Conservation (phyloP, 2,797 vertebrate genomes). For the Sarcophilus harrisii region DNA sequence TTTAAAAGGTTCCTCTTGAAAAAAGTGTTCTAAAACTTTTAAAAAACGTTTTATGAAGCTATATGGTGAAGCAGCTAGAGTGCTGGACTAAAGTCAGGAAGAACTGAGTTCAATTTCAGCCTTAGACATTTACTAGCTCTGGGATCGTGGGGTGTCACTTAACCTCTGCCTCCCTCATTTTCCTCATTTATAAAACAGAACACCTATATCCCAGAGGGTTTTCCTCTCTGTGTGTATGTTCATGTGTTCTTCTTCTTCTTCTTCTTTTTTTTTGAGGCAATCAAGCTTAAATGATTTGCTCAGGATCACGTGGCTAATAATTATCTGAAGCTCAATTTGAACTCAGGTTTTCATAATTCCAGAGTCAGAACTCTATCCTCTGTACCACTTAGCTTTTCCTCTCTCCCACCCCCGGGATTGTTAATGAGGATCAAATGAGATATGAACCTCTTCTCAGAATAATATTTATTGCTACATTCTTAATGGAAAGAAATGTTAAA, state of each 20-base stretch:
- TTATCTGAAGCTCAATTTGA: not conserved
- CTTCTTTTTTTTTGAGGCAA: not conserved
- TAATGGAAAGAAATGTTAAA: not conserved
- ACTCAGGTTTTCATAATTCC: not conserved
- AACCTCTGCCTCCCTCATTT: not conserved
- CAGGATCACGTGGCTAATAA: not conserved
- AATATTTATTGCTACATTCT: not conserved
- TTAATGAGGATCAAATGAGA: not conserved
- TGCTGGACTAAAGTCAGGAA: not conserved
- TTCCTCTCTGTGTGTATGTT: too few relatives aligned
- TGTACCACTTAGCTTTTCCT: not conserved
- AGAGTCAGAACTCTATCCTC: not conserved
- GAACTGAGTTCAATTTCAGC: not conserved
- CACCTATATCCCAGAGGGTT: too few relatives aligned
- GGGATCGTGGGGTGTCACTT: not conserved
- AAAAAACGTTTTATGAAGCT: not conserved
- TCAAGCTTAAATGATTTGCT: not conserved
- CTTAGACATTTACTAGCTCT: not conserved
- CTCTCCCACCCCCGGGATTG: too few relatives aligned
- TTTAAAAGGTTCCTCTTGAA: too few relatives aligned
- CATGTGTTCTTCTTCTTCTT: too few relatives aligned
- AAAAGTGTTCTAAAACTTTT: not conserved
- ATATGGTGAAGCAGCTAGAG: not conserved
- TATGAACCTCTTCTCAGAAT: not conserved
- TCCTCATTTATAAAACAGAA: too few relatives aligned